Evolutionary conservation across 2,888 invertebrate species (phyloP).

Genomic region (Rotaria macrura): DNA sequence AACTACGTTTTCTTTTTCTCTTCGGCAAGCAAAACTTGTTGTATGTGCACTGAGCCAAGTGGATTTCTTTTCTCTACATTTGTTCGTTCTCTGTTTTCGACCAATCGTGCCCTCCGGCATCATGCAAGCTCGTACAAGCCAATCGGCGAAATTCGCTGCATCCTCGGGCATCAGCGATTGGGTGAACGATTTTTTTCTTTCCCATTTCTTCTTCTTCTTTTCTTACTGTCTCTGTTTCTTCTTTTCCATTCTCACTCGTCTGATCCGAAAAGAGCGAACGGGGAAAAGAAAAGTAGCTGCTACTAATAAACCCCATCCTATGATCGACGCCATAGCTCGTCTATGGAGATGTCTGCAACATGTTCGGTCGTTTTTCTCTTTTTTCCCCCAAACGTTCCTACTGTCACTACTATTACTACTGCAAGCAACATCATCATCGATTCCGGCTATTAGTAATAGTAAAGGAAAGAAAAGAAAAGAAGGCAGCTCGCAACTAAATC

Average conservation of each 20-base stretch:
- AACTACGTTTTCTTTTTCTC: neutral
- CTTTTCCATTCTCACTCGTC: neutral
- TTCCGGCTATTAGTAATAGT: constrained; percentile 15
- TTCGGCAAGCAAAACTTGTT: neutral
- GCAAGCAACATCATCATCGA: neutral
- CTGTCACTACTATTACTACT: neutral
- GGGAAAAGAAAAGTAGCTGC: neutral
- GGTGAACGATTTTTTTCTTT: constrained; percentile 6
- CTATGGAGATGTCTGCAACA: neutral
- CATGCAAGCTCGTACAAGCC: neutral
- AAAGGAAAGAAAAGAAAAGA: neutral
- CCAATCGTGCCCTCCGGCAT: constrained; percentile 8
- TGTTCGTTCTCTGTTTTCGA: constrained; percentile 19
- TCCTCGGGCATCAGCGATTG: neutral
- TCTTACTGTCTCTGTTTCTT: neutral
- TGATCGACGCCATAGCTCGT: neutral
- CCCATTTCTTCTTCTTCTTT: neutral
- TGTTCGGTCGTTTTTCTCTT: neutral
- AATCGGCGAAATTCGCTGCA: neutral
- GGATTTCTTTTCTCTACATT: neutral
- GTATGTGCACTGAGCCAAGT: neutral
- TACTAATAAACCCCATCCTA: neutral
- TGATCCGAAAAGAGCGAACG: neutral
- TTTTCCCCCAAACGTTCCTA: neutral
- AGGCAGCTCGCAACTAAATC: neutral